Evolutionary conservation across 1,140 invertebrate species (phyloP), one percentile per base, ranked within the genome.

Genomic region (Eulimnadia texana): DNA sequence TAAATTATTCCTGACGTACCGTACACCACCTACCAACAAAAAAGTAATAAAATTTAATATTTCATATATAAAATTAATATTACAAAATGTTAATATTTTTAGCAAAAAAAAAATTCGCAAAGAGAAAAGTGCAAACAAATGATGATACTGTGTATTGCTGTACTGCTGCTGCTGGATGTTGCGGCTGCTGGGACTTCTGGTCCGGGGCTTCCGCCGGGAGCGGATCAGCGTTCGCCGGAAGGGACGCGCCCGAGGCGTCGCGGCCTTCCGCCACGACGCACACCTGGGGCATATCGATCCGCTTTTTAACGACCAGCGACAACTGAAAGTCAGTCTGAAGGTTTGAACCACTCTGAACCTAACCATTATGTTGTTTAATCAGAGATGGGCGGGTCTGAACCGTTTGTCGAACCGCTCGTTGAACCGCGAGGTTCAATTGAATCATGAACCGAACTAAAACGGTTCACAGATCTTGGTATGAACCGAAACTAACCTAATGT

Each of bases 251-350:
- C 20, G 22, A 3, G 53, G 55, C 2, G 22, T 29, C 22, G 27
- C 55, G 13, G 55, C 55, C 27, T 57, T 57, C 33, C 55, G 55
- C 2, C 28, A 20, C n/a, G 10, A 33, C 27, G 24, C 11, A 11
- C 9, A 56, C 10, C 24, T 24, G 3, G 20, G 55, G 25, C 27
- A 57, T 27, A 33, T 29, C 10, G 55, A 57, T 27, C 55, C 55
- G 28, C 55, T 57, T 2, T 57, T 57, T 16, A 57, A 23, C 11
- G 55, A 57, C 55, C 55, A 57, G 28, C 55, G 55, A 9, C 20
- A 28, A 28, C 22, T 57, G 20, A 23, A 20, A 33, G 27, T 57
- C 55, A 13, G 20, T 16, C 22, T 57, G 11, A 20, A 42, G 33
- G 33, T 42, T 42, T n/a, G n/a, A 42, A 42, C 16, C 6, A 42